Conservation (phyloP, 2,797 vertebrate genomes). For the Hydrocynus forskahlii region DNA sequence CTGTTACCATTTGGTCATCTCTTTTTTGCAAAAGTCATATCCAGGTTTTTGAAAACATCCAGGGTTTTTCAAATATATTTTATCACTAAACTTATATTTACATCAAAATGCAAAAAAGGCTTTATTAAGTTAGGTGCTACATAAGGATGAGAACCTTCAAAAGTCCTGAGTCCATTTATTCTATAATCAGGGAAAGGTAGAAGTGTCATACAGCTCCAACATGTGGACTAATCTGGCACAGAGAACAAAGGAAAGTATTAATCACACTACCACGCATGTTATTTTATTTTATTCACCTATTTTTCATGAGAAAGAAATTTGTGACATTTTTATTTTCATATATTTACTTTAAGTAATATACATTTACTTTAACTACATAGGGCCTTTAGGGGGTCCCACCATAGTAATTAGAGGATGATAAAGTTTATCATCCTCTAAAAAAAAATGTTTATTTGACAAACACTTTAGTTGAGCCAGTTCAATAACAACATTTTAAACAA, state of each 20-base stretch:
- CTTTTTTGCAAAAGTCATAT: not conserved
- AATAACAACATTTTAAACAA: not conserved
- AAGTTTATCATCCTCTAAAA: too few relatives aligned
- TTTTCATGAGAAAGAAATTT: not conserved
- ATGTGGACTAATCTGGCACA: not conserved
- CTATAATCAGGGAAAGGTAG: not conserved
- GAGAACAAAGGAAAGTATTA: too few relatives aligned
- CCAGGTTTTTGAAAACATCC: not conserved
- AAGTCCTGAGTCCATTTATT: too few relatives aligned
- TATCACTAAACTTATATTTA: not conserved
- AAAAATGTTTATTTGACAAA: not conserved
- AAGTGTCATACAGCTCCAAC: not conserved
- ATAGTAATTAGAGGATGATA: not conserved
- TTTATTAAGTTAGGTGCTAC: too few relatives aligned
- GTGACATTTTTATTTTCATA: too few relatives aligned
- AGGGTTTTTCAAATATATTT: not conserved
- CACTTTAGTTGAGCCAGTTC: not conserved
- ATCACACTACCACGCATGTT: not conserved
- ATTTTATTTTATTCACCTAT: not conserved
- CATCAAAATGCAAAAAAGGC: too few relatives aligned
- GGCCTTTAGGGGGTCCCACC: not conserved
- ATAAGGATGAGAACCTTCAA: too few relatives aligned
- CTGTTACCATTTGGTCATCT: not conserved
- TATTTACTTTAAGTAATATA: not conserved
- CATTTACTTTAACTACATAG: not conserved